These are phyloP conservation scores for Cyrtorhinus lividipennis DNA, from an alignment of 1,140 invertebrate species.

Conservation along the genomic window DNA sequence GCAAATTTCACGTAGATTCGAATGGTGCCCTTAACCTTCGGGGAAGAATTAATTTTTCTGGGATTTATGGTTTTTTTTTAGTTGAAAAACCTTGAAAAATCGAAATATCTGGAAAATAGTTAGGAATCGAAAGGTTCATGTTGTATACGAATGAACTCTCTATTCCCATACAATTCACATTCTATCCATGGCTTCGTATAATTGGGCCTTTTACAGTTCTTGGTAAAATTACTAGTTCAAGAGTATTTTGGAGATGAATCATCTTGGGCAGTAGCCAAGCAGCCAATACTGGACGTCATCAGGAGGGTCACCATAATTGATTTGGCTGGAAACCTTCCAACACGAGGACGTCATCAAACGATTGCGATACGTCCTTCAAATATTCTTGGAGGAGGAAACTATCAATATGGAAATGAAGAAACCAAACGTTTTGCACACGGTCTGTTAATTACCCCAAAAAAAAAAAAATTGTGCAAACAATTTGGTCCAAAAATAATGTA, in stretches of 20 bases:
- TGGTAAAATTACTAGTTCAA: not conserved
- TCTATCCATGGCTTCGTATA: too few species aligned
- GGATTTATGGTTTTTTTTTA: too few species aligned
- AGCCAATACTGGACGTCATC: not conserved
- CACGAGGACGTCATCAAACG: not conserved
- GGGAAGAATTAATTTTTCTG: too few species aligned
- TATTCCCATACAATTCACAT: too few species aligned
- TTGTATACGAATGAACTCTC: too few species aligned
- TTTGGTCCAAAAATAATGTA: not conserved
- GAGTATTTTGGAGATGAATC: not conserved
- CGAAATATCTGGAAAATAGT: too few species aligned
- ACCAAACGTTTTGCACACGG: not conserved
- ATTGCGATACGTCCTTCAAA: not conserved
- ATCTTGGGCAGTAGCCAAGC: not conserved
- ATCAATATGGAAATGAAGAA: not conserved
- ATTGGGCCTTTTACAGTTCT: not conserved
- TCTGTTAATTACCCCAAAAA: too few species aligned
- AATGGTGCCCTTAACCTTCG: too few species aligned
- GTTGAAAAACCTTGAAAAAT: too few species aligned
- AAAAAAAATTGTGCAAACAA: too few species aligned
- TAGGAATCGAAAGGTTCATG: too few species aligned
- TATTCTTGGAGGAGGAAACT: not conserved
- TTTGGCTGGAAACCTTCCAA: not conserved
- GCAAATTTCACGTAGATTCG: too few species aligned
- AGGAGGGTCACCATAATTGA: not conserved